Percentiles rank a stretch among this genome's conserved stretches.
Conservation (phyloP, 2,797 vertebrate genomes). For the Chiloscyllium punctatum region DNA sequence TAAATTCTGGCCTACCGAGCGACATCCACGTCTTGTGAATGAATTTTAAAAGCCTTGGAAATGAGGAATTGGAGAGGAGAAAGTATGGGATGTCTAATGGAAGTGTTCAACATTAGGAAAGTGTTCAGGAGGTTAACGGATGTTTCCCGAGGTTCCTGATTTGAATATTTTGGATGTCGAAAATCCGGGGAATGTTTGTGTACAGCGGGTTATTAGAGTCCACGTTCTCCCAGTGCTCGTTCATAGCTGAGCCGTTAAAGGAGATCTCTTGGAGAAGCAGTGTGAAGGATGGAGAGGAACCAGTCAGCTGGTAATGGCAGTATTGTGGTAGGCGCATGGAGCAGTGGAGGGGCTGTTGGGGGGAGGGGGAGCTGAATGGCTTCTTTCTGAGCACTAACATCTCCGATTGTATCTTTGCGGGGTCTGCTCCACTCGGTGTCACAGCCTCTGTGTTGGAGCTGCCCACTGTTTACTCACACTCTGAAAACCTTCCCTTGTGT, state of each 20-base stretch:
- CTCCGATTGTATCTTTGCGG: neutral
- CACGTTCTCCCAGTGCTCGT: too few species aligned
- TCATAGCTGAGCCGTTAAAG: neutral
- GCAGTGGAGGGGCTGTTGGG: neutral
- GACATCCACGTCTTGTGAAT: too few species aligned
- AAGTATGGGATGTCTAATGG: neutral
- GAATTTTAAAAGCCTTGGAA: neutral
- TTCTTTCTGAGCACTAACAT: neutral
- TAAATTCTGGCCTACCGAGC: too few species aligned
- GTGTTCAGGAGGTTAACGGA: neutral
- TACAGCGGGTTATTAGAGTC: neutral
- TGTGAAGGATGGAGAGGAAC: neutral
- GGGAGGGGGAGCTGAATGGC: neutral
- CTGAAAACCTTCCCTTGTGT: neutral
- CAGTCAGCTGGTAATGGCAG: too few species aligned
- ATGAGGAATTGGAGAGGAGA: neutral
- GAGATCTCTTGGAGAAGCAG: neutral
- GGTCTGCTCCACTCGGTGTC: neutral
- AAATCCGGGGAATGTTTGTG: neutral
- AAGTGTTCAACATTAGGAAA: neutral
- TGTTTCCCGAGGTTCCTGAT: neutral
- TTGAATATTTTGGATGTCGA: neutral
- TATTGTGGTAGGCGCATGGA: neutral
- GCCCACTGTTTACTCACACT: neutral
- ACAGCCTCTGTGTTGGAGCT: neutral